Evolutionary conservation across 2,113 vertebrate genomes (phyloP), one percentile per base, ranked within the genome.

Genomic region (Empidonax traillii): DNA sequence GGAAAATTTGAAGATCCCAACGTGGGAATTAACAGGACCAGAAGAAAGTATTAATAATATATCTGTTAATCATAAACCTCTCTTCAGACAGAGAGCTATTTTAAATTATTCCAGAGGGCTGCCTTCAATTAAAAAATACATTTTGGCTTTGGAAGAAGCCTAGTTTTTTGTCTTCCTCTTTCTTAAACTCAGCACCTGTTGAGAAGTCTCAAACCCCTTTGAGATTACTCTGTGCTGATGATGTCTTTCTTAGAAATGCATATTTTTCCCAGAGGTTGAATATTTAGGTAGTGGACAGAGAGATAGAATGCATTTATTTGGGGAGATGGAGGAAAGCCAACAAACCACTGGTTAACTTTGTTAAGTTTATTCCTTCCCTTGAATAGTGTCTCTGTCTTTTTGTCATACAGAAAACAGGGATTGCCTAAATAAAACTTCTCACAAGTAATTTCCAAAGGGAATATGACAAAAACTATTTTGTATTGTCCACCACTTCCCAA

Each of bases 401-500:
- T 43, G 41, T 43, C 41, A 43, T 15, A 43, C 14, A 14, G 41
- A 43, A 43, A 43, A 43, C 14, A 43, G 13, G 6, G 41, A 43
- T 15, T 43, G 13, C 41, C 41, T 43, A 43, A 43, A 43, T 15
- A 43, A 43, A 43, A 43, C 14, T 43, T 14, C 41, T 43, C 41
- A 43, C 41, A 43, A 43, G 14, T 15, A 43, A 43, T 43, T 43
- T 43, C 41, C 41, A 43, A 43, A 43, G n/a, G 4, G 11, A 25
- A 28, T 19, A 27, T 1, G 2, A 25, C 9, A 39, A 16, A 65
- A 10, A 4, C 0, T 5, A 9, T 51, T 37, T 14, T 51, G 28
- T 55, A 21, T 3, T 7, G 7, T 10, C 3, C 11, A 0, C 7
- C 0, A 0, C 27, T 28, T 33, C 15, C 28, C 9, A 51, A 12